Base-by-base conservation (phyloP, 2,888 invertebrate genomes). In the Stictocephala bisonia region DNA sequence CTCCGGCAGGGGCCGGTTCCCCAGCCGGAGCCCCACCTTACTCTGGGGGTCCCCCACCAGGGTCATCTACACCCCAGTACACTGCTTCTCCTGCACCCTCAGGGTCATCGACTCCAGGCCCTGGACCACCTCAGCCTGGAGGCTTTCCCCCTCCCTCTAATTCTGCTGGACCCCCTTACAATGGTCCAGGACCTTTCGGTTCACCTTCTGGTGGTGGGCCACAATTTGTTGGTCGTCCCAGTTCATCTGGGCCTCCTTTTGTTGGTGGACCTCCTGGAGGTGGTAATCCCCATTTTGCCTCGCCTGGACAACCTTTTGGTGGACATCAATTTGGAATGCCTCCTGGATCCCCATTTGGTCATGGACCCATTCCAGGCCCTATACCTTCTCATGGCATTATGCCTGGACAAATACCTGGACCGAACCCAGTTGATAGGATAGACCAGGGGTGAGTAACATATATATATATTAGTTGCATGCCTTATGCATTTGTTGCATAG, bases 71-170 rank as follows among this genome's bases (percentile, higher is more conserved):
- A 82, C 94, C 91, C 81, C 94, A 91, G 86, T 94, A 93, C 84
- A 93, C 93, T 80, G 93, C 94, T 81, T 94, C 94, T 77, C 95
- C 95, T 81, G 93, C 90, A 81, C 94, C 93, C 79, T 94, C 89
- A 81, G 94, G 90, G 81, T 89, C 91, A 64, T 94, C 94, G 79
- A 93, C 94, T 44, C 94, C 94, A 7, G 94, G 93, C 75, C 93
- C 91, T 22, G 88, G 48, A 22, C 86, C 88, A 60, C 84, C 86
- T 35, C 86, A 86, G 79, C 84, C 87, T 11, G 84, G 84, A 24
- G 84, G 85, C 9, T 83, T 83, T 60, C 83, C 83, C 60, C 81
- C 82, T 6, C 79, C 80, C 41, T 82, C 82, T 74, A 85, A 85
- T 78, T 83, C 85, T 44, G 85, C 85, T 24, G 80, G 80, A 44